phyloP scores from a whole-genome alignment of 2,797 vertebrate species.

The Periparus ater region DNA sequence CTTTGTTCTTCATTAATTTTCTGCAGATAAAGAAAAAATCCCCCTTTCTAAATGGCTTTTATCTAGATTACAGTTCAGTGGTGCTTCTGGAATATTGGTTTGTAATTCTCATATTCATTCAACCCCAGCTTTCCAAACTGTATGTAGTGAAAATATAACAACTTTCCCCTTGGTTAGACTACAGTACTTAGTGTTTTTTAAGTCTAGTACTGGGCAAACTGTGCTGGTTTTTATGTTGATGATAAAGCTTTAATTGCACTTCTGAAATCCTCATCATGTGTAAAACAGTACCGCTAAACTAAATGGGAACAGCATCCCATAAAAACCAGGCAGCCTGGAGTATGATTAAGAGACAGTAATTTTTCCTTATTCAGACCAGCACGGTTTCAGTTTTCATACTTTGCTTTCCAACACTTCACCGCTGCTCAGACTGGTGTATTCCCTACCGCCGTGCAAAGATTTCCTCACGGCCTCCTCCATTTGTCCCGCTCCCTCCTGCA shows the following conservation, averaged over 20 bases:
- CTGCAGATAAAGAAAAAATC: not conserved
- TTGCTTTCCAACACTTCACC: not conserved
- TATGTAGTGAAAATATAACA: not conserved
- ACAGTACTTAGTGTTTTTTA: not conserved
- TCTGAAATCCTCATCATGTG: not conserved
- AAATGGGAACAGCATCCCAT: not conserved
- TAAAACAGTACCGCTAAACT: not conserved
- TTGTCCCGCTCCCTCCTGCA: not conserved
- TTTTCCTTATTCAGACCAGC: not conserved
- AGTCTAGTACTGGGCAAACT: not conserved
- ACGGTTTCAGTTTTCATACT: not conserved
- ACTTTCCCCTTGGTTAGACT: not conserved
- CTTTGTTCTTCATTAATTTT: not conserved
- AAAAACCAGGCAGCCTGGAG: not conserved
- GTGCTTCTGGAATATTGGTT: not conserved
- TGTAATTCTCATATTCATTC: not conserved
- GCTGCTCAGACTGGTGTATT: not conserved
- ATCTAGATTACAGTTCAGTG: not conserved
- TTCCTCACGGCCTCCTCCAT: not conserved
- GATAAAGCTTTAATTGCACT: not conserved
- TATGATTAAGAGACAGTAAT: not conserved
- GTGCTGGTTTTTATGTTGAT: not conserved
- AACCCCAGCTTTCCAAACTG: not conserved
- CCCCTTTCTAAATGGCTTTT: not conserved
- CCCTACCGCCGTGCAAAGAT: not conserved